These are phyloP conservation scores for Acanthurus tractus DNA, from an alignment of 2,797 vertebrate species.

Conservation along the genomic window DNA sequence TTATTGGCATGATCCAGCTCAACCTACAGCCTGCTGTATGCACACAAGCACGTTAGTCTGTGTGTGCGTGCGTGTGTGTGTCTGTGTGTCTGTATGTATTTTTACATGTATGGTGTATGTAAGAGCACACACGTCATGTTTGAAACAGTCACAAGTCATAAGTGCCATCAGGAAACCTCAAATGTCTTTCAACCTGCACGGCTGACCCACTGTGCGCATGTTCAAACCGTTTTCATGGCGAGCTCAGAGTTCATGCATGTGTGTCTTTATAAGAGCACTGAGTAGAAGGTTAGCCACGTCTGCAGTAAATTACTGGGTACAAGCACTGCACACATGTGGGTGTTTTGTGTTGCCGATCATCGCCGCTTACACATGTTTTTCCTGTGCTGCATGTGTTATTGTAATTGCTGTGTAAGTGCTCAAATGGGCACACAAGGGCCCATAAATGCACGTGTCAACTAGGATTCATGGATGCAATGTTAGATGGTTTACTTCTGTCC, in stretches of 20 bases:
- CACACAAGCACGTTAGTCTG: constrained; percentile 13
- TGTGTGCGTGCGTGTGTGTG: constrained; percentile 17
- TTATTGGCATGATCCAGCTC: constrained; percentile 48
- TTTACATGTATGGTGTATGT: neutral
- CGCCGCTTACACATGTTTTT: constrained; percentile 48
- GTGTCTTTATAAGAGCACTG: neutral
- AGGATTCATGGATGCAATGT: constrained; percentile 16
- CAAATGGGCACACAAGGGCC: constrained; percentile 46
- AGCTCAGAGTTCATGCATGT: constrained; percentile 20
- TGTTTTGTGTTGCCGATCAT: constrained; percentile 53
- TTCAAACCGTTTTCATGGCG: constrained; percentile 18
- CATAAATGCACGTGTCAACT: constrained; percentile 44
- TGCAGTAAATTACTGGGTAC: constrained; percentile 49
- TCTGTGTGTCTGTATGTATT: constrained; percentile 10
- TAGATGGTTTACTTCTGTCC: constrained; percentile 36
- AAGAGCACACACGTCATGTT: constrained; percentile 1
- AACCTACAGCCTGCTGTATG: constrained; percentile 10
- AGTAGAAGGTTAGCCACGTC: constrained; percentile 25
- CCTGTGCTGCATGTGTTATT: constrained; percentile 34
- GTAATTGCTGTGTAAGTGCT: constrained; percentile 60
- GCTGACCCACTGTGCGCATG: constrained; percentile 19
- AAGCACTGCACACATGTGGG: constrained; percentile 49
- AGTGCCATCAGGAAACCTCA: constrained; percentile 29
- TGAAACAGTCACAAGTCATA: constrained; percentile 12
- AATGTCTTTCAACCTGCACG: constrained; percentile 34